These are phyloP conservation scores for Trachymyrmex cornetzi DNA, from an alignment of 1,140 invertebrate species.

Conservation along the genomic window DNA sequence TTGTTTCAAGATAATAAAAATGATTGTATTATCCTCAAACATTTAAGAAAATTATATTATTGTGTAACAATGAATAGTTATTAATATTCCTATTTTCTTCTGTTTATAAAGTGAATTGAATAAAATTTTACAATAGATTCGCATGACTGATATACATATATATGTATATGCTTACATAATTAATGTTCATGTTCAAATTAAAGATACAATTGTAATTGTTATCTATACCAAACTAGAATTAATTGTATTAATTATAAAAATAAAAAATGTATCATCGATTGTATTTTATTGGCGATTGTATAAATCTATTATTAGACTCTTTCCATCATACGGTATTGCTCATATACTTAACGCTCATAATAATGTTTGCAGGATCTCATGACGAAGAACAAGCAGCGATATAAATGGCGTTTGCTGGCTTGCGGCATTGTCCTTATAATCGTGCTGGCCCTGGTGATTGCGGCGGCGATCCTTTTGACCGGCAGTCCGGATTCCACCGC, in stretches of 20 bases:
- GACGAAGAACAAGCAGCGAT: constrained; percentile 84
- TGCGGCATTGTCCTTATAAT: constrained; percentile 79
- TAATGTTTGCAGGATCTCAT: constrained; percentile 84
- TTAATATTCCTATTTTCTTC: background rate
- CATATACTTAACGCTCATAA: background rate
- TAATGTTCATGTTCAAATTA: background rate
- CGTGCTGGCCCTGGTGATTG: constrained; percentile 81
- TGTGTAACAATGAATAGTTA: background rate
- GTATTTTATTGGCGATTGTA: background rate
- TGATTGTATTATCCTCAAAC: background rate
- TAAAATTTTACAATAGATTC: background rate
- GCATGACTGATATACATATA: background rate
- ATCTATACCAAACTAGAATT: background rate
- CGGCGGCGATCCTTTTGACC: constrained; percentile 82
- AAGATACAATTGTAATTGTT: constrained; percentile 16
- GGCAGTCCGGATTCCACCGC: constrained; percentile 74
- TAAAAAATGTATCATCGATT: background rate
- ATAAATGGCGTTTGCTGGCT: constrained; percentile 82
- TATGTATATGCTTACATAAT: background rate
- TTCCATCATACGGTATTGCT: background rate
- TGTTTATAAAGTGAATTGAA: background rate
- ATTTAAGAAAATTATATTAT: background rate
- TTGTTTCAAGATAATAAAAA: background rate
- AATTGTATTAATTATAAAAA: background rate
- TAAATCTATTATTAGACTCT: constrained; percentile 5